Evolutionary conservation across 2,888 invertebrate species (phyloP).

Genomic region (Pemphredon lugubris): DNA sequence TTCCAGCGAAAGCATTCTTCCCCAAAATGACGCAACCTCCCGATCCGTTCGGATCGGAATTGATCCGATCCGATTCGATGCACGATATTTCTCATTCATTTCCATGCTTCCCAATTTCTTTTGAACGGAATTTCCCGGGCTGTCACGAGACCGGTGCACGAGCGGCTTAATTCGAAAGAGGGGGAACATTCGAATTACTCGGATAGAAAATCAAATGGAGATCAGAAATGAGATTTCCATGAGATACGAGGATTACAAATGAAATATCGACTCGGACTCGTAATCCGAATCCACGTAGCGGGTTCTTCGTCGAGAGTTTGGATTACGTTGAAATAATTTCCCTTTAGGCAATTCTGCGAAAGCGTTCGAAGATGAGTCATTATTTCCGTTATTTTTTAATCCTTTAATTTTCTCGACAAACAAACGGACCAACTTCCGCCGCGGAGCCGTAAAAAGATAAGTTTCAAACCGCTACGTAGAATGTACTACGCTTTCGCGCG

Average conservation of each 20-base stretch:
- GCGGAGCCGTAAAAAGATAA: background rate
- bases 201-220: conserved; percentile 30
- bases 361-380: background rate
- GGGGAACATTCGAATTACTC: conserved; percentile 39
- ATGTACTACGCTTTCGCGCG: background rate
- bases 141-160: conserved; percentile 23
- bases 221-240: conserved; percentile 32
- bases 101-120: conserved; percentile 48
- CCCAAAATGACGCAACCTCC: background rate
- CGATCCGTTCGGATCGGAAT: conserved; percentile 22
- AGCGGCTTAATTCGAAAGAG: conserved; percentile 37
- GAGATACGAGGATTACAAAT: conserved; percentile 44
- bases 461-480: background rate
- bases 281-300: background rate
- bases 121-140: conserved; percentile 26
- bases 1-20: conserved; percentile 22
- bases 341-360: background rate
- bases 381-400: no score
- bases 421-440: background rate
- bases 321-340: background rate
- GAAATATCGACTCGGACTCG: conserved; percentile 22
- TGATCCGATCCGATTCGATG: conserved; percentile 45
- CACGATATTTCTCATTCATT: conserved; percentile 38
- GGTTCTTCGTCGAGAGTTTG: background rate
- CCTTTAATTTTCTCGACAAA: no score